Conservation (phyloP, 1,140 invertebrate species). For the Pararge aegeria region DNA sequence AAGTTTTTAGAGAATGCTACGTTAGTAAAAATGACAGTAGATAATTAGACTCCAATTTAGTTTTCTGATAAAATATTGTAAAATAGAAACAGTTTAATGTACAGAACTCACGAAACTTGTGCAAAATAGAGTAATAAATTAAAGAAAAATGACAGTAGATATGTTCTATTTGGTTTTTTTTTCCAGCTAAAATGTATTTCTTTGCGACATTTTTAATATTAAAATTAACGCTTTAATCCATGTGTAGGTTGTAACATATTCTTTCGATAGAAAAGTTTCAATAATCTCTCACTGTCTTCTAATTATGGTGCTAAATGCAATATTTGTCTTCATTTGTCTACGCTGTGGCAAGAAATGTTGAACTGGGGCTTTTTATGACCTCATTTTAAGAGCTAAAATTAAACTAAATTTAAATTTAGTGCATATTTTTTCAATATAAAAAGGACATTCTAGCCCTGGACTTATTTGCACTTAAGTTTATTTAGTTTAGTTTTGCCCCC, state of each 20-base stretch:
- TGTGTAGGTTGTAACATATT: slow-evolving; percentile 56
- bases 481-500: neutral
- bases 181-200: slow-evolving; percentile 7
- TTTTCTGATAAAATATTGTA: neutral
- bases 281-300: slow-evolving; percentile 59
- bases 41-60: neutral
- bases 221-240: slow-evolving; percentile 63
- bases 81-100: neutral
- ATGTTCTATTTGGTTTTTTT: slow-evolving; percentile 2
- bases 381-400: neutral
- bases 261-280: slow-evolving; percentile 75
- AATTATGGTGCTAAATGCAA: slow-evolving; percentile 54
- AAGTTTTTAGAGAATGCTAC: neutral
- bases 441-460: neutral
- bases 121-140: neutral
- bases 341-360: neutral
- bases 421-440: neutral
- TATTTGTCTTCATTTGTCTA: slow-evolving; percentile 16
- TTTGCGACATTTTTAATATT: slow-evolving; percentile 19
- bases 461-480: neutral
- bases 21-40: neutral
- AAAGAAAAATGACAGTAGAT: neutral
- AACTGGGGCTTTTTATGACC: no score
- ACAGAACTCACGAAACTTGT: neutral
- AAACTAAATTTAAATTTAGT: neutral